Percentiles rank a stretch among this genome's conserved stretches.
Conservation (phyloP, 2,888 invertebrate genomes). For the Eretmocerus hayati region DNA sequence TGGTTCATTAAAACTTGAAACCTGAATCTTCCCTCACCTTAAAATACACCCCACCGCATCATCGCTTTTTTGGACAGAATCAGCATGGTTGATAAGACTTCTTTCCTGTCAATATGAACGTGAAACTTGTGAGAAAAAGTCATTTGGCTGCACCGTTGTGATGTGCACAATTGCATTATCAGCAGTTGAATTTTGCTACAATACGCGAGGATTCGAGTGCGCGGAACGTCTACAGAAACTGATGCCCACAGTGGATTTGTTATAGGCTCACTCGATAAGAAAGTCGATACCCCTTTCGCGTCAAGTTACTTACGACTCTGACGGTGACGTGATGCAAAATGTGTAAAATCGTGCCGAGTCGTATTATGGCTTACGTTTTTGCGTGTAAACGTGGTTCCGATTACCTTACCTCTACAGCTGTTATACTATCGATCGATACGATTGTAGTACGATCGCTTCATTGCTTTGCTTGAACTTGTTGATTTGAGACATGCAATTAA, state of each 20-base stretch:
- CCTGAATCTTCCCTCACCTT: no score
- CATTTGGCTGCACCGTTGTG: background rate
- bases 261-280: conserved; percentile 12
- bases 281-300: background rate
- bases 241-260: conserved; percentile 19
- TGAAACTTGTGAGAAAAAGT: conserved; percentile 19
- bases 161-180: background rate
- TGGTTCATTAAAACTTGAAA: no score
- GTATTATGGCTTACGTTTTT: background rate
- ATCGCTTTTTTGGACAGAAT: no score
- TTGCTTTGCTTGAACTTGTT: no score
- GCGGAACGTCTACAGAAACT: background rate
- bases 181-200: conserved; percentile 3
- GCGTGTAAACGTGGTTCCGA: no score
- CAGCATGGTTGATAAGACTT: no score
- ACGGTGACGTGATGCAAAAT: conserved; percentile 9
- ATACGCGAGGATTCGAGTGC: background rate
- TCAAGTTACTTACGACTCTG: conserved; percentile 18
- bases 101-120: background rate
- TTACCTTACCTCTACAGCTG: no score
- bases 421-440: no score
- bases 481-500: no score
- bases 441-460: no score
- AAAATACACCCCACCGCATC: no score
- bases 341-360: conserved; percentile 12